Base-by-base conservation (phyloP, 1,140 invertebrate species). In the Scaptomyza montana region DNA sequence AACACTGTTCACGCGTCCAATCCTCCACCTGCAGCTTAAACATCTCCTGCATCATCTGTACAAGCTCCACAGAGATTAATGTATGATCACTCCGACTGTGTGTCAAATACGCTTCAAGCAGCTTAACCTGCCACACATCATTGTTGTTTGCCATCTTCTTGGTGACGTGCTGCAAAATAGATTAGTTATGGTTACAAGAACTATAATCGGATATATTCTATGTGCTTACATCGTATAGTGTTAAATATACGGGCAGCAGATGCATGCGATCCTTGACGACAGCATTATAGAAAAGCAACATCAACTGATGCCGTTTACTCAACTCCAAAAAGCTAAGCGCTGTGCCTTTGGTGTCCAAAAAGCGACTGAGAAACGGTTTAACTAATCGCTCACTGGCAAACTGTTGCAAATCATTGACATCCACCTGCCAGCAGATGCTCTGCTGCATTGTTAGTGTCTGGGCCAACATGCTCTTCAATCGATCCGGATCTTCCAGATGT, bases 401-500 rank as follows among this genome's bases (percentile, higher is more conserved):
- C 0, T 94, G 93, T 5, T 94, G 93, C 12, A 96, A 95, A 96
- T 25, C 96, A 94, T 77, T 95, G 93, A 49, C 94, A 93, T 92
- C 84, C 21, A 92, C 79, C 62, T 92, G 81, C 91, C 91, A 92
- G 56, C 90, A 92, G n/a, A 78, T 77, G 78, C 86, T 92, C 80
- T 95, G 95, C 80, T 97, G 96, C 16, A 95, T 95, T 0, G 96
- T 97, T n/a, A 98, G 91, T 0, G 96, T 96, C 80, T 96, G 95
- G 0, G 97, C 96, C 41, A 98, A 91, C 60, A 98, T 94, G 85
- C 96, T 97, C 89, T 95, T 94, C 90, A 96, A 97, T 12, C 97
- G 96, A 90, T 97, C 95, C 10, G 97, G 97, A 93, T 98, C 97
- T 92, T 97, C 96, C 2, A 95, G 85, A 92, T 98, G 97, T 0